Evolutionary conservation across 2,113 vertebrate species (phyloP).

Genomic region (Paradoxurus hermaphroditus): DNA sequence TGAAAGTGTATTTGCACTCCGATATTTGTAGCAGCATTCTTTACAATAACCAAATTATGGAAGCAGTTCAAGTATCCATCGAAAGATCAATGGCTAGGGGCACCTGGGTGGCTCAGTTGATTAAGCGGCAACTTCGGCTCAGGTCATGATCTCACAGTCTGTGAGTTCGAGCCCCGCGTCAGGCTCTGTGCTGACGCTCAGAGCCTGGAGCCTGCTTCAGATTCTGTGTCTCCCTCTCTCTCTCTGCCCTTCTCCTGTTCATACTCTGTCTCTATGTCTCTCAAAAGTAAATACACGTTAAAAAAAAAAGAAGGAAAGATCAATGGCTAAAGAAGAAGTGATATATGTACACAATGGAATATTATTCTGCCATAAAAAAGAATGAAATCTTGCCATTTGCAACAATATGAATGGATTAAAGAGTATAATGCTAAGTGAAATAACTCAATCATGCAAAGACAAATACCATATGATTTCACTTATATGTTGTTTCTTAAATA

Average conservation of each 20-base stretch:
- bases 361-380: neutral
- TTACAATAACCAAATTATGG: neutral
- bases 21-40: neutral
- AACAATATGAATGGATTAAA: neutral
- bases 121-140: too few species aligned
- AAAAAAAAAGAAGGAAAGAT: too few species aligned
- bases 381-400: neutral
- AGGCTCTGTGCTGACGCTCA: too few species aligned
- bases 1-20: neutral
- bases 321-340: neutral
- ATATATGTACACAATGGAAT: neutral
- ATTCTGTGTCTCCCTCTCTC: too few species aligned
- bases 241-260: too few species aligned
- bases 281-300: too few species aligned
- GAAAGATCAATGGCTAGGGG: neutral
- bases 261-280: too few species aligned
- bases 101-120: too few species aligned
- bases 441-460: neutral
- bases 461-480: neutral
- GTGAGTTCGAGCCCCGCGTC: too few species aligned
- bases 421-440: neutral
- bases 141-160: too few species aligned
- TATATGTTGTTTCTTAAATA: neutral
- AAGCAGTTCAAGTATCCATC: neutral
- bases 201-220: too few species aligned